A percentile compares a stretch with the other conserved stretches of the same genome.
phyloP scores from a whole-genome alignment of 2,113 vertebrate genomes.

The Entelurus aequoreus region DNA sequence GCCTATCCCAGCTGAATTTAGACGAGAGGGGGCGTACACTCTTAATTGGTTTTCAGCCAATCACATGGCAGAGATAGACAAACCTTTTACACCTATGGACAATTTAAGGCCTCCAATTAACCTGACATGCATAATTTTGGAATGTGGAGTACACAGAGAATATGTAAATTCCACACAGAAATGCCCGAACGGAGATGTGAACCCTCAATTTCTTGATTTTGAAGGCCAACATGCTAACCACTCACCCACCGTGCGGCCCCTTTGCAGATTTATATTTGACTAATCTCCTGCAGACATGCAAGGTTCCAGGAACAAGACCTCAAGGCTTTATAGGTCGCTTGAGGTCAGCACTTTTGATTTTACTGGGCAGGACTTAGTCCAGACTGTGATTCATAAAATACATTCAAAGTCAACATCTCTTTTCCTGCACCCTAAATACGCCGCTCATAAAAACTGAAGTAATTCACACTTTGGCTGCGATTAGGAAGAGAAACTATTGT shows the following conservation, averaged over 20 bases:
- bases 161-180: no score
- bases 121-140: no score
- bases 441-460: conserved; percentile 29
- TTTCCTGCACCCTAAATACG: conserved; percentile 40
- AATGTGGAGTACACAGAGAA: no score
- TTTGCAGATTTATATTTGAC: conserved; percentile 27
- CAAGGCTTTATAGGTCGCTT: conserved; percentile 58
- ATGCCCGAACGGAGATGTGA: no score
- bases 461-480: conserved; percentile 25
- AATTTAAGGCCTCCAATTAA: no score
- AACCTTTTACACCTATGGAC: no score
- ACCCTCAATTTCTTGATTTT: neutral
- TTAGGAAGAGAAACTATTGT: conserved; percentile 28
- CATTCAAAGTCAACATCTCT: conserved; percentile 26
- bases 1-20: no score
- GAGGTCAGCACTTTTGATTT: conserved; percentile 60
- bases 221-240: neutral
- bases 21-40: no score
- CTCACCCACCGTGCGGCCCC: neutral
- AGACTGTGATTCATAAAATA: conserved; percentile 51
- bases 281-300: conserved; percentile 51
- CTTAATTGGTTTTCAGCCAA: no score
- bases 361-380: conserved; percentile 39
- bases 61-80: no score
- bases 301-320: conserved; percentile 48